Percentiles rank a stretch among this genome's conserved stretches.
These are phyloP conservation scores for Papilio demoleus DNA, from an alignment of 2,888 invertebrate species.

Conservation along the genomic window DNA sequence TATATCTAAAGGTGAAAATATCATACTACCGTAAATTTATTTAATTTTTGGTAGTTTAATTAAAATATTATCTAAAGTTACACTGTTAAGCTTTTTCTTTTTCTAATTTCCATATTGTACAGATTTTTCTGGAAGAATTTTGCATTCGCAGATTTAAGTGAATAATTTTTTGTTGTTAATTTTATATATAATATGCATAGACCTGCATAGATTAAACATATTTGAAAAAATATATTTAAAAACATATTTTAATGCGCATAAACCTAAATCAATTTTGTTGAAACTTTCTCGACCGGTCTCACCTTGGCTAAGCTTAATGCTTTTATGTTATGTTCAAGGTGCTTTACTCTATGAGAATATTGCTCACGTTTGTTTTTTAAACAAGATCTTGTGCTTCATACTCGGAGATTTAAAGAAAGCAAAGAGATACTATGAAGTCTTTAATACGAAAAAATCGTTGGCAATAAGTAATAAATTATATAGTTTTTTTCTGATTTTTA, in stretches of 20 bases:
- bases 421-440: neutral
- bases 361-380: neutral
- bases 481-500: too few relatives aligned
- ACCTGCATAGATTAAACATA: neutral
- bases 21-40: too few relatives aligned
- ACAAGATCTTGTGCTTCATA: slow-evolving; percentile 1
- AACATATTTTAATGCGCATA: neutral
- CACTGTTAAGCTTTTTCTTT: neutral
- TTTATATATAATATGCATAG: neutral
- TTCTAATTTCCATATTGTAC: neutral
- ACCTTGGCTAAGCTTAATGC: slow-evolving; percentile 10
- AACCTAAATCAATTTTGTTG: neutral
- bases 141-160: too few relatives aligned
- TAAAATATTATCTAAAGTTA: neutral
- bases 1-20: too few relatives aligned
- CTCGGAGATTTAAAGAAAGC: slow-evolving; percentile 22
- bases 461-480: neutral
- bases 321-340: neutral
- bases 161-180: neutral
- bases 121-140: too few relatives aligned
- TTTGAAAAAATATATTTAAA: neutral
- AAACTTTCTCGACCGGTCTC: neutral
- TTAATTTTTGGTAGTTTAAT: too few relatives aligned
- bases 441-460: neutral
- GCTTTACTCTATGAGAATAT: neutral